These are phyloP conservation scores for Pituophis catenifer DNA, from an alignment of 2,113 vertebrate genomes.

Conservation along the genomic window DNA sequence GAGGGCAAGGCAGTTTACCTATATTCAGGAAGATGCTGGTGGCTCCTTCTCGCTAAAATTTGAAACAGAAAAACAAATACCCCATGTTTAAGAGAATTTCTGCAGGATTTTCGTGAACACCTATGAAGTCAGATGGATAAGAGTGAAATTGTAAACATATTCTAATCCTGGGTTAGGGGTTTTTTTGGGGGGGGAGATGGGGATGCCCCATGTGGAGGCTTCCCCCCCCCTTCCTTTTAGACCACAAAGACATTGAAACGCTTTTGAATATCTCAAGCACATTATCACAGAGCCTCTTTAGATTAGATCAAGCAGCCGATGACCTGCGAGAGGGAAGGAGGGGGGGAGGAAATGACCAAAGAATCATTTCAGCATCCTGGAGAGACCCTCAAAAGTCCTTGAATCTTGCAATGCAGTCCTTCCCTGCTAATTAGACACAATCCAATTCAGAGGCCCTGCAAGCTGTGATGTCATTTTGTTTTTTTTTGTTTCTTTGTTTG, in stretches of 20 bases:
- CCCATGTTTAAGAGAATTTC: neutral
- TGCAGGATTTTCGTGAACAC: neutral
- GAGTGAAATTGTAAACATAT: neutral
- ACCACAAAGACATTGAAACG: neutral
- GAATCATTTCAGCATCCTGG: constrained; percentile 22
- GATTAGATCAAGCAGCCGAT: constrained; percentile 28
- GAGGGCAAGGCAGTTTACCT: neutral
- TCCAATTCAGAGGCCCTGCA: neutral
- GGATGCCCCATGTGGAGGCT: neutral
- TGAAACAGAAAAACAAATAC: neutral
- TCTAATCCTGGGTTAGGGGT: neutral
- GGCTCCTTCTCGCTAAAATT: neutral
- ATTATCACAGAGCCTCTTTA: neutral
- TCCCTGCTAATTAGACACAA: constrained; percentile 7
- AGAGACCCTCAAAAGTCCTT: constrained; percentile 61
- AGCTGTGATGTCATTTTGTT: constrained; percentile 44
- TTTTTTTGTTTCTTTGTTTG: too few species aligned
- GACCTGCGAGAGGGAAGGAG: neutral
- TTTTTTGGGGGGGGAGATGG: too few species aligned
- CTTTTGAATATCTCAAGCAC: neutral
- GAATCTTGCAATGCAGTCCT: constrained; percentile 45
- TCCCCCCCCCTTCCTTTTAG: neutral
- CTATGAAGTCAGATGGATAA: neutral
- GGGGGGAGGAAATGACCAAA: neutral
- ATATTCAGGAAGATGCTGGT: neutral